These are phyloP conservation scores for Chamaetylas fuelleborni DNA, from an alignment of 2,113 vertebrate genomes.

Conservation along the genomic window DNA sequence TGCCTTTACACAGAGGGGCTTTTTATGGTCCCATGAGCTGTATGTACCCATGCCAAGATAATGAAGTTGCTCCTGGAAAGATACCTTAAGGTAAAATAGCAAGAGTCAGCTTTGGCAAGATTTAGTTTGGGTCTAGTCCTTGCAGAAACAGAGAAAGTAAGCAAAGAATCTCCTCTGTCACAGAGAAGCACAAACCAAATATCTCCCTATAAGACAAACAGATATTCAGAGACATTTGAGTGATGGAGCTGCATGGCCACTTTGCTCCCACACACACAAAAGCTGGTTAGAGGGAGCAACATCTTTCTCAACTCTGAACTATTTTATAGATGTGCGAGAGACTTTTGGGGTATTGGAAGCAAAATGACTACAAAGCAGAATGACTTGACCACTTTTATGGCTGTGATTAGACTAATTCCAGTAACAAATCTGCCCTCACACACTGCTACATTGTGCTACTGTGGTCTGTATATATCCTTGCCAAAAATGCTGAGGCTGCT, in stretches of 20 bases:
- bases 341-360: neutral
- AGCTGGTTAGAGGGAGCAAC: neutral
- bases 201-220: neutral
- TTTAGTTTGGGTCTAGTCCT: neutral
- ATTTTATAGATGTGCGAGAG: neutral
- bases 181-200: neutral
- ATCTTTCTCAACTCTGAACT: neutral
- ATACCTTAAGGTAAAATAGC: neutral
- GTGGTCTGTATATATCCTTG: neutral
- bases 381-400: neutral
- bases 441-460: neutral
- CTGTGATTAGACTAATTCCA: neutral
- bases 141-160: neutral
- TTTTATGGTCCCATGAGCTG: neutral
- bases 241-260: neutral
- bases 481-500: neutral
- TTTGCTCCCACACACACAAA: neutral
- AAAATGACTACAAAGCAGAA: neutral
- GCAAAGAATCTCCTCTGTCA: neutral
- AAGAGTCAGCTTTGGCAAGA: neutral
- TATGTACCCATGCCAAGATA: neutral
- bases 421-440: neutral
- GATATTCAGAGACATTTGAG: neutral
- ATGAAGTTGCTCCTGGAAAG: neutral
- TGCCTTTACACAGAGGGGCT: neutral